phyloP scores from a whole-genome alignment of 2,113 vertebrate genomes.

The Orthonyx spaldingii region DNA sequence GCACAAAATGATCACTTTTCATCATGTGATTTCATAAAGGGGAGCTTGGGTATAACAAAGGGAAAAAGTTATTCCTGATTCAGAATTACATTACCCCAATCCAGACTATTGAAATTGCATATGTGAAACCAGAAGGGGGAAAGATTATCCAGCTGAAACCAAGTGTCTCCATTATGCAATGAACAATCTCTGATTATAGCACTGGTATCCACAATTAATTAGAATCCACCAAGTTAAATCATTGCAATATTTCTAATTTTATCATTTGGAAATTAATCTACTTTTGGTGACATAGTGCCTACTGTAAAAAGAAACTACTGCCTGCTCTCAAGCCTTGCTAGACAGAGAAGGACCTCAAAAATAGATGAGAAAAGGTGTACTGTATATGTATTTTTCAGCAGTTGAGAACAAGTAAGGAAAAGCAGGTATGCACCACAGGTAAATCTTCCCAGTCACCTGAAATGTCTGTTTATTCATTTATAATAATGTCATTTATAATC shows the following conservation, averaged over 20 bases:
- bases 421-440: not conserved
- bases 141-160: slow-evolving; percentile 11
- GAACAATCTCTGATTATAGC: not conserved
- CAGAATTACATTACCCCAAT: not conserved
- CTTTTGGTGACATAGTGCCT: not conserved
- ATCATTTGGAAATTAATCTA: slow-evolving; percentile 44
- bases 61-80: not conserved
- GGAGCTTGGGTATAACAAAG: not conserved
- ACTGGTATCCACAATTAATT: slow-evolving; percentile 36
- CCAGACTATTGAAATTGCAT: not conserved
- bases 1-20: not conserved
- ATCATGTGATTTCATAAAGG: not conserved
- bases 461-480: not conserved
- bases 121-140: not conserved
- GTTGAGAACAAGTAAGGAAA: not conserved
- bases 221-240: not conserved
- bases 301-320: slow-evolving; percentile 16
- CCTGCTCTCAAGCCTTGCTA: not conserved
- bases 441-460: not conserved
- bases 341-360: not conserved
- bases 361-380: not conserved
- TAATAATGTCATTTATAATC: not conserved
- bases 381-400: not conserved
- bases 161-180: not conserved
- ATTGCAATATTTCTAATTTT: slow-evolving; percentile 45